phyloP scores from a whole-genome alignment of 2,797 vertebrate genomes.

The Thalassophryne amazonica region DNA sequence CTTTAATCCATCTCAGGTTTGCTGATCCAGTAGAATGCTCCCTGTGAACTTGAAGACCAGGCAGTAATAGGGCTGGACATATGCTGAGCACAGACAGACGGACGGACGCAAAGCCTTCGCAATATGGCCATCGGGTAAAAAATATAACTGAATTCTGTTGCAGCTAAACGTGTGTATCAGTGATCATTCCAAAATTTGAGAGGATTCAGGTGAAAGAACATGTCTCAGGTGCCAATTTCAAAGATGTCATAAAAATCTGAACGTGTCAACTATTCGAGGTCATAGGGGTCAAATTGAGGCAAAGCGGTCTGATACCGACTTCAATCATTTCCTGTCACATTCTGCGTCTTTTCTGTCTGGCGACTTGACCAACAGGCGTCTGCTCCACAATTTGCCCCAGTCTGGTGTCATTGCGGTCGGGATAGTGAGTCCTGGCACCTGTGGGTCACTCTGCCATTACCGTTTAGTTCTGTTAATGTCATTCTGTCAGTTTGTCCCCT shows the following conservation, averaged over 20 bases:
- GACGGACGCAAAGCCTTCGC: no score
- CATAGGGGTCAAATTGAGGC: neutral
- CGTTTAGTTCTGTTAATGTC: slow-evolving; percentile 17
- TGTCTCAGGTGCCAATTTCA: neutral
- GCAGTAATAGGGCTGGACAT: no score
- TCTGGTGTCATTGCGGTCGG: slow-evolving; percentile 9
- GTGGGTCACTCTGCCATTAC: slow-evolving; percentile 1
- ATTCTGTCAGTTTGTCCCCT: slow-evolving; percentile 30
- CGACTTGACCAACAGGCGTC: slow-evolving; percentile 5
- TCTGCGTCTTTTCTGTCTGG: neutral
- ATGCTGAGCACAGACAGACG: no score
- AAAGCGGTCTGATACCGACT: neutral
- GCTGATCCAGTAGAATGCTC: no score
- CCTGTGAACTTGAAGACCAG: no score
- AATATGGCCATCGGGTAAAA: no score
- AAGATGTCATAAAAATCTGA: neutral
- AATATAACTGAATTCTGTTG: no score
- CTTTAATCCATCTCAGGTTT: no score
- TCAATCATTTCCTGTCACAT: no score
- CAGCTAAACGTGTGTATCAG: no score
- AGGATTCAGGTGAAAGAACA: neutral
- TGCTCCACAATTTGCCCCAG: neutral
- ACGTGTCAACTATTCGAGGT: neutral
- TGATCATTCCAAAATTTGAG: neutral
- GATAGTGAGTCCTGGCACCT: neutral